These are phyloP conservation scores for Leptodactylus fallax DNA, from an alignment of 2,797 vertebrate genomes.

Conservation along the genomic window DNA sequence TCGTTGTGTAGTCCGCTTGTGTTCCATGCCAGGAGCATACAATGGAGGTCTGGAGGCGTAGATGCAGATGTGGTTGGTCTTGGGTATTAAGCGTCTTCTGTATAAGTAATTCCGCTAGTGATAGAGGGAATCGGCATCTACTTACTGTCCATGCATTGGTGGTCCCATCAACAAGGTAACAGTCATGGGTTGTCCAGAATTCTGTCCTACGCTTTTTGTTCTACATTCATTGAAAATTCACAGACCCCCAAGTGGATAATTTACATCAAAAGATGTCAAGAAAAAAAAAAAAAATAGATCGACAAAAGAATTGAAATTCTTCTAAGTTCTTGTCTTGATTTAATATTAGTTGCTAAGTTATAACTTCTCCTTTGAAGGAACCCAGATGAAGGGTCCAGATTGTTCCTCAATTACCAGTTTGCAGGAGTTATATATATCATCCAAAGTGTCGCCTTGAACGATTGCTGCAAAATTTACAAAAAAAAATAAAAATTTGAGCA, in stretches of 20 bases:
- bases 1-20: slow-evolving; percentile 71
- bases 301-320: slow-evolving; percentile 85
- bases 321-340: slow-evolving; percentile 77
- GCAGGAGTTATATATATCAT: slow-evolving; percentile 98
- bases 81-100: slow-evolving; percentile 5
- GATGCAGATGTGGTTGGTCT: neutral
- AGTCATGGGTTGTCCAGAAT: slow-evolving; percentile 71
- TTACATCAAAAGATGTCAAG: slow-evolving; percentile 78
- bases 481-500: neutral
- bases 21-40: slow-evolving; percentile 71
- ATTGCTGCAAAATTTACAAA: slow-evolving; percentile 81
- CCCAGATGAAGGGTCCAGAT: slow-evolving; percentile 98
- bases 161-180: slow-evolving; percentile 4
- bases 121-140: neutral
- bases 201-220: slow-evolving; percentile 83
- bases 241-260: slow-evolving; percentile 87
- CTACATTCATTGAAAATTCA: slow-evolving; percentile 97
- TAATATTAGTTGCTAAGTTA: slow-evolving; percentile 83
- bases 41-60: slow-evolving; percentile 71
- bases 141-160: slow-evolving; percentile 28
- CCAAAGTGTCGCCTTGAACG: slow-evolving; percentile 97
- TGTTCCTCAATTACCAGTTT: slow-evolving; percentile 98
- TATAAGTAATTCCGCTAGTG: slow-evolving; percentile 4
- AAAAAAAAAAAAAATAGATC: slow-evolving; percentile 80
- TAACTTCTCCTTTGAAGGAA: slow-evolving; percentile 98